Base-by-base conservation (phyloP, 2,797 vertebrate species). In the Denticeps clupeoides region DNA sequence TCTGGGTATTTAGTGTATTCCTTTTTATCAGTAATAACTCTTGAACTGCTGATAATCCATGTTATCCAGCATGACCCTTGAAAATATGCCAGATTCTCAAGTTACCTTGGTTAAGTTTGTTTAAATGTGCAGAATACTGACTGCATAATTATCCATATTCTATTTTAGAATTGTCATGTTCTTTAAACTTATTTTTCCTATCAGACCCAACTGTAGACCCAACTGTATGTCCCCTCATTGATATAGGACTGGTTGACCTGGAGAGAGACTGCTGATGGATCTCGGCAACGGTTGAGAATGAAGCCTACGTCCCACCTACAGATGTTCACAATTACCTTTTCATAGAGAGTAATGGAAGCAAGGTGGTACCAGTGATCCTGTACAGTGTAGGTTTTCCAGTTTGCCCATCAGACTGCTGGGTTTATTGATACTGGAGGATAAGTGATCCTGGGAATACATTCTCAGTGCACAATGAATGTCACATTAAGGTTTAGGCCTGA, bases 301-400 rank as follows among this genome's bases (percentile, higher is more conserved):
- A 54, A 41, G 41, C 66, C 59, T 16, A 13, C 56, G 37, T 71
- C 69, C 65, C 65, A 58, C 68, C 56, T 65, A 62, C 77, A 81
- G 68, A 75, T 80, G 72, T 74, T 77, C 64, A 56, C 33, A 49
- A 71, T 75, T 73, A 69, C 27, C 18, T 46, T 54, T 61, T 58
- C 53, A 42, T 49, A 53, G 62, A 55, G 62, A 67, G 63, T 48
- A 52, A 61, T 66, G 60, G 60, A 59, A 53, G 58, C 4, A 45
- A 54, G 63, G 67, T 44, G 46, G 66, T 43, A 57, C 63, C 64
- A 63, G 57, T 46, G 55, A 59, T 61, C 49, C 45, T 31, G 16
- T 62, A 69, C 55, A 1, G 18, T 19, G 29, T 5, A 29, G 32
- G 24, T 25, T n/a, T n/a, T 29, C 29, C 4, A 51, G 37, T 68